Conservation (phyloP, 2,113 vertebrate genomes). For the Capreolus pygargus region DNA sequence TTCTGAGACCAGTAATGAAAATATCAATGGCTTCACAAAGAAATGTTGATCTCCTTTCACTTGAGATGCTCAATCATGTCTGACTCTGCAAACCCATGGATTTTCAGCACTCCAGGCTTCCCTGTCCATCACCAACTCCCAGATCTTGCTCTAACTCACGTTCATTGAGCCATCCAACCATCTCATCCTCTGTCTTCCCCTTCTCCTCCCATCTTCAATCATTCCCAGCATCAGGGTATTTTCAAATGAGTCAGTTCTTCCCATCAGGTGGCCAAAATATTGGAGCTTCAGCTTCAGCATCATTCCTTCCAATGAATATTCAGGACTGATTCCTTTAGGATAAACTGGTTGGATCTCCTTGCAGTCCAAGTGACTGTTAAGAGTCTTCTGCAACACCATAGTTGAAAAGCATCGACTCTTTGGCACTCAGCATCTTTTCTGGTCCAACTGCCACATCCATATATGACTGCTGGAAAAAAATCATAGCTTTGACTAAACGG, state of each 20-base stretch:
- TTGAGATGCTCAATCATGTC: not conserved
- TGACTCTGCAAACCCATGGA: not conserved
- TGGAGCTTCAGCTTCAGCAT: not conserved
- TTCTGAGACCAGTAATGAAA: constrained; percentile 21
- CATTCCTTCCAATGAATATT: not conserved
- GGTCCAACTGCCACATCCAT: not conserved
- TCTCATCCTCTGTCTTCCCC: not conserved
- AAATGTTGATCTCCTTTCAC: not conserved
- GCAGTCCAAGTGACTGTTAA: not conserved
- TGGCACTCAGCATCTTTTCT: not conserved
- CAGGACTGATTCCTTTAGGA: not conserved
- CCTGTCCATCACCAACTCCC: not conserved
- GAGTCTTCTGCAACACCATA: not conserved
- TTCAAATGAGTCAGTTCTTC: not conserved
- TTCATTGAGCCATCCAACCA: not conserved
- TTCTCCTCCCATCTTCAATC: not conserved
- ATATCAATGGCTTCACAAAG: not conserved
- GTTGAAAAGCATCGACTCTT: not conserved
- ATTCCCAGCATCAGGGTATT: not conserved
- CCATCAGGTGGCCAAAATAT: not conserved
- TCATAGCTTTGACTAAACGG: not conserved
- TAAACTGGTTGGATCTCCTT: not conserved
- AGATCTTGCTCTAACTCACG: not conserved
- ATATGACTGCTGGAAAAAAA: not conserved
- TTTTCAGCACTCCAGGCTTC: not conserved